phyloP scores from a whole-genome alignment of 2,888 invertebrate species.

The Prosopocoilus inquinatus region DNA sequence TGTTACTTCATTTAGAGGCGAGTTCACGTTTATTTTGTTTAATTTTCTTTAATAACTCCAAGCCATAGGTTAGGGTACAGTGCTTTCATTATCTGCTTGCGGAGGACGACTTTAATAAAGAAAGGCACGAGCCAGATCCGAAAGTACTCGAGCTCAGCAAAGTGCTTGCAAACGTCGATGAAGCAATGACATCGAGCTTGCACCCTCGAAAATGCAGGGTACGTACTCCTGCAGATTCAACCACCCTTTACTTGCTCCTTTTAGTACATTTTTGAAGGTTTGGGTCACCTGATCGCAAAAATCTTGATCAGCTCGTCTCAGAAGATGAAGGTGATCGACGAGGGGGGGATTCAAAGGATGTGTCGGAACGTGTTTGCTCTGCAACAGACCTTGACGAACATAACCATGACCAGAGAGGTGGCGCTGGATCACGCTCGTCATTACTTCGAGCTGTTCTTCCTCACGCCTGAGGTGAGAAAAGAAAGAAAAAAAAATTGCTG shows the following conservation, averaged over 20 bases:
- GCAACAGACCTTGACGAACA: constrained; percentile 82
- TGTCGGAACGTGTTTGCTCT: constrained; percentile 81
- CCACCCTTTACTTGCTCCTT: constrained; percentile 27
- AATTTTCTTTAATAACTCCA: no score
- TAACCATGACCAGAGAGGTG: constrained; percentile 77
- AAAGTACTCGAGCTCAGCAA: constrained; percentile 76
- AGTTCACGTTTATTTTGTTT: constrained; percentile 13
- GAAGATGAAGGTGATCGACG: constrained; percentile 76
- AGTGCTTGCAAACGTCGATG: constrained; percentile 75
- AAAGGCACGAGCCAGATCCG: constrained; percentile 74
- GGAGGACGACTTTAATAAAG: constrained; percentile 57
- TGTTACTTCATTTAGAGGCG: constrained; percentile 91
- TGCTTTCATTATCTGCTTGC: constrained; percentile 86
- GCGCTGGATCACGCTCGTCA: constrained; percentile 86
- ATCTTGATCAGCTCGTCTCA: constrained; percentile 79
- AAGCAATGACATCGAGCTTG: constrained; percentile 70
- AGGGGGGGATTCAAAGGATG: constrained; percentile 79
- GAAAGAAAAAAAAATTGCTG: not conserved
- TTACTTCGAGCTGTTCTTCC: constrained; percentile 83
- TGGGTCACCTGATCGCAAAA: constrained; percentile 76
- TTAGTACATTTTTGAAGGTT: constrained; percentile 87
- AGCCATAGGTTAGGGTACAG: constrained; percentile 76
- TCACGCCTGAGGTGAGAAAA: constrained; percentile 70
- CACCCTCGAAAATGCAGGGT: constrained; percentile 78
- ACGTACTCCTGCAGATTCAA: no score